These are phyloP conservation scores for Calidris pygmaea DNA, from an alignment of 2,113 vertebrate genomes.

Conservation along the genomic window DNA sequence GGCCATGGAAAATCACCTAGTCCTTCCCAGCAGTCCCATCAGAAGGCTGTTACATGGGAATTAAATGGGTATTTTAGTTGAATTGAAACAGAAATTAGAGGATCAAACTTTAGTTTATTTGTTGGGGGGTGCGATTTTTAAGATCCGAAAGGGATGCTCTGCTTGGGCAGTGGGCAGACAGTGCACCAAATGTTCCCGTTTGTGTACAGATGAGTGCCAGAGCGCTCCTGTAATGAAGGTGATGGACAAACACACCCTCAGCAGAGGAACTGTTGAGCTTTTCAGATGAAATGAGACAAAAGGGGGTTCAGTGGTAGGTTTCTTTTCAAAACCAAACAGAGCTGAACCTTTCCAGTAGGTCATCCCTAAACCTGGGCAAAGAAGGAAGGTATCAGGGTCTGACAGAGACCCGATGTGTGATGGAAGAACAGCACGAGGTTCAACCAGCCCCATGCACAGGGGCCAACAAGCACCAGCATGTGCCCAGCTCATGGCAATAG, in stretches of 20 bases:
- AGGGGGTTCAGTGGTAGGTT: background rate
- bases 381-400: background rate
- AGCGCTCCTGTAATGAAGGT: accelerated
- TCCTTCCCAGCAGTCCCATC: background rate
- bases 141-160: background rate
- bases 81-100: background rate
- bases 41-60: accelerated
- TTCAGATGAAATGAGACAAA: background rate
- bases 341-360: background rate
- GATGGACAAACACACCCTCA: background rate
- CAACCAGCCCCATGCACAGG: background rate
- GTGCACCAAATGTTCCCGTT: background rate
- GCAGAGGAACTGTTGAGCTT: background rate
- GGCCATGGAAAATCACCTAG: background rate
- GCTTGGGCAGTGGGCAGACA: accelerated
- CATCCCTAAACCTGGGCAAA: background rate
- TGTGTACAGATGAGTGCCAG: background rate
- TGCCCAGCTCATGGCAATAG: background rate
- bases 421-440: background rate
- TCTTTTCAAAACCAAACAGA: background rate
- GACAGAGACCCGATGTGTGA: background rate
- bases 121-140: background rate
- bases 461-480: accelerated
- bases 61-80: background rate
- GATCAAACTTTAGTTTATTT: background rate